phyloP scores from a whole-genome alignment of 1,140 invertebrate species.

The Procambarus virginalis region DNA sequence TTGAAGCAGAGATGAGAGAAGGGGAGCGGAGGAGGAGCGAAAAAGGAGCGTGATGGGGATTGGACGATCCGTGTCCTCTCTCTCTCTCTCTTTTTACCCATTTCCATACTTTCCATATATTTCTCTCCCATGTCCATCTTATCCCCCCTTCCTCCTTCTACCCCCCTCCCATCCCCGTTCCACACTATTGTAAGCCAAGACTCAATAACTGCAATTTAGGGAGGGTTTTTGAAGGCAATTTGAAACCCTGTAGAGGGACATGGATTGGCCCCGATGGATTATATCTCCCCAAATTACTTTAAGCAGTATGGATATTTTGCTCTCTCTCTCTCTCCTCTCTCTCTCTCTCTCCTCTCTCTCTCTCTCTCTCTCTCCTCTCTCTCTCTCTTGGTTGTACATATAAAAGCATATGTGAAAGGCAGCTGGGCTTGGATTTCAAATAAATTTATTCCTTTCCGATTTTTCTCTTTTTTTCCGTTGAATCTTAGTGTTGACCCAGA shows the following conservation, averaged over 20 bases:
- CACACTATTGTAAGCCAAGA: not conserved
- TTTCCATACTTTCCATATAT: no score
- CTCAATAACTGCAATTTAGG: not conserved
- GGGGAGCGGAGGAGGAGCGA: no score
- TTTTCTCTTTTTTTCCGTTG: no score
- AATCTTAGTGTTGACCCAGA: no score
- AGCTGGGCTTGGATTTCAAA: not conserved
- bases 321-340: not conserved
- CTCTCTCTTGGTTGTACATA: not conserved
- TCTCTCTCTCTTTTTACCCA: no score
- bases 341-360: not conserved
- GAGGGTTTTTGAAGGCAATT: constrained; percentile 4
- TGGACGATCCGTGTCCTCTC: no score
- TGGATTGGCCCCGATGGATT: not conserved
- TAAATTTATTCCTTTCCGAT: not conserved
- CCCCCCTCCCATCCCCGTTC: not conserved
- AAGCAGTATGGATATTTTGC: not conserved
- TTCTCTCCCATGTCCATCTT: not conserved
- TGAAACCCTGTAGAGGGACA: not conserved
- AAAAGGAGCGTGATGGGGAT: no score
- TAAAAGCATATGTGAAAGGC: not conserved
- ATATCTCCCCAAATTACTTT: not conserved
- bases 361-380: not conserved
- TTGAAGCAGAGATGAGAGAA: no score
- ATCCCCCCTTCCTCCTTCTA: not conserved